phyloP scores from a whole-genome alignment of 2,888 invertebrate species.

The Amphipoea oculea region DNA sequence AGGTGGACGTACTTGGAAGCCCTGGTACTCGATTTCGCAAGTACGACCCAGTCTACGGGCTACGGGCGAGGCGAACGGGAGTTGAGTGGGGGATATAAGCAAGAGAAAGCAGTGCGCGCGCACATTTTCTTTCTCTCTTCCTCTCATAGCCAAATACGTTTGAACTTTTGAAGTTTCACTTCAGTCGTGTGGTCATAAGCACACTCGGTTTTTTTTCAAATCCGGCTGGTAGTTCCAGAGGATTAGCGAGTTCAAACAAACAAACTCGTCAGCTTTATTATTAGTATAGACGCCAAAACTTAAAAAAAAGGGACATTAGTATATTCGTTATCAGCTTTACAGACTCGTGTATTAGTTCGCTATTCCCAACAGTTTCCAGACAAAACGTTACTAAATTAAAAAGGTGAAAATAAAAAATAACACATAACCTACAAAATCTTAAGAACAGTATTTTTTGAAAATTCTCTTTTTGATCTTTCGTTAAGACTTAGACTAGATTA shows the following conservation, averaged over 20 bases:
- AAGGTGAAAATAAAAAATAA: background rate
- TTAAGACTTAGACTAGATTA: slow-evolving; percentile 1
- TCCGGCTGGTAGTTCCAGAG: background rate
- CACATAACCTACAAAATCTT: background rate
- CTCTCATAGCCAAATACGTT: too few relatives aligned
- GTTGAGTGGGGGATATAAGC: too few relatives aligned
- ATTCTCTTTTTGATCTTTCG: slow-evolving; percentile 3
- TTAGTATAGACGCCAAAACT: background rate
- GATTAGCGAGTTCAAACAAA: background rate
- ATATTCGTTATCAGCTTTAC: background rate
- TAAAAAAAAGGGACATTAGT: background rate
- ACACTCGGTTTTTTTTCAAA: too few relatives aligned
- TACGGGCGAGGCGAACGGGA: too few relatives aligned
- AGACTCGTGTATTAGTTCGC: background rate
- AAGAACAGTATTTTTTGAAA: background rate
- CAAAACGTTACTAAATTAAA: background rate
- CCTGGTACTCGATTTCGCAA: too few relatives aligned
- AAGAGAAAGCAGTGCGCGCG: too few relatives aligned
- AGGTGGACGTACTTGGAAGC: too few relatives aligned
- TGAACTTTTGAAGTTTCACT: too few relatives aligned
- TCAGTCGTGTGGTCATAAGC: too few relatives aligned
- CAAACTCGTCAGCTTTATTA: background rate
- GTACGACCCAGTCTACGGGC: too few relatives aligned
- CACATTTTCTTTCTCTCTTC: too few relatives aligned
- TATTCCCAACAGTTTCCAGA: background rate